A percentile compares a stretch with the other conserved stretches of the same genome.
Conservation (phyloP, 2,113 vertebrate genomes). For the Thymallus thymallus region DNA sequence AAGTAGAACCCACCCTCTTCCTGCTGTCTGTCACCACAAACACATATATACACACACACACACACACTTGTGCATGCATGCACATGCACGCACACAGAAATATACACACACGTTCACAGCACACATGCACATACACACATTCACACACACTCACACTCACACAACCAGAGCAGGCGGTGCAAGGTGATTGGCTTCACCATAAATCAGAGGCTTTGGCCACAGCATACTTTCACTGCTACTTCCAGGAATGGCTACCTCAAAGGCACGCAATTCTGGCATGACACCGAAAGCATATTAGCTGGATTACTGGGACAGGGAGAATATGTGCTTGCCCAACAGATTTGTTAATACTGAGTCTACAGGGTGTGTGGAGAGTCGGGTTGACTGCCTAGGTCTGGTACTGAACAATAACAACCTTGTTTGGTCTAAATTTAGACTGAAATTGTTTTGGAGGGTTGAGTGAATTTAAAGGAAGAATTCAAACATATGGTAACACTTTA, state of each 20-base stretch:
- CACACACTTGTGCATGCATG: no score
- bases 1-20: slow-evolving; percentile 58
- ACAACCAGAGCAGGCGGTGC: slow-evolving; percentile 35
- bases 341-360: slow-evolving; percentile 41
- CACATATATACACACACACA: no score
- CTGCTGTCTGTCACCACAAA: slow-evolving; percentile 9
- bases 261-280: slow-evolving; percentile 53
- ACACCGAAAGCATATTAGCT: slow-evolving; percentile 39
- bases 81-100: no score
- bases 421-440: slow-evolving; percentile 17
- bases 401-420: slow-evolving; percentile 42
- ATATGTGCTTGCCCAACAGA: slow-evolving; percentile 43
- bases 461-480: neutral
- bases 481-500: neutral
- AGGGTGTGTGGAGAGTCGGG: slow-evolving; percentile 26
- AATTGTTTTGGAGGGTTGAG: neutral
- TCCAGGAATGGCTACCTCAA: slow-evolving; percentile 57
- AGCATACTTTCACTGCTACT: slow-evolving; percentile 43
- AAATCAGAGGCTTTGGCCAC: slow-evolving; percentile 50
- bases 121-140: slow-evolving; percentile 23
- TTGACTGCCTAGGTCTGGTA: slow-evolving; percentile 3
- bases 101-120: no score
- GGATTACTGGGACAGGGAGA: slow-evolving; percentile 49
- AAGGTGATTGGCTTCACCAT: slow-evolving; percentile 41
- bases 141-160: slow-evolving; percentile 18